phyloP scores from a whole-genome alignment of 1,140 invertebrate genomes.

The Xylocopa sonorina region DNA sequence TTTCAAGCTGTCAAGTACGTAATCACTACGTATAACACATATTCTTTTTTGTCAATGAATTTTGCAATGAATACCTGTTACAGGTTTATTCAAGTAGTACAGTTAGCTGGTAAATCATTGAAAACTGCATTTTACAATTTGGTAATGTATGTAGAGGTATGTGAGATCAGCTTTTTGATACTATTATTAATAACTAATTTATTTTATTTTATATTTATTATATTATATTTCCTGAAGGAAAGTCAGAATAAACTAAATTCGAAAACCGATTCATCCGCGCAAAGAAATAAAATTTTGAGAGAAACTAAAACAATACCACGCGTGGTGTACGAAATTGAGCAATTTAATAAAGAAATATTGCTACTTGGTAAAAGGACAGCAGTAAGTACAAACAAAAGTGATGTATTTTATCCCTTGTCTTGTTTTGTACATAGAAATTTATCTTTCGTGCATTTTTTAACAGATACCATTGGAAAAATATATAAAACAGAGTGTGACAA shows the following conservation, averaged over 20 bases:
- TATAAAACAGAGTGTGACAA: slow-evolving; percentile 82
- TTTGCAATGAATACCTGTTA: slow-evolving; percentile 33
- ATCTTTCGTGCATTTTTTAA: neutral
- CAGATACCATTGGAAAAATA: slow-evolving; percentile 81
- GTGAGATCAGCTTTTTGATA: neutral
- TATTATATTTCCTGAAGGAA: slow-evolving; percentile 50
- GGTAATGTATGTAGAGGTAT: slow-evolving; percentile 82
- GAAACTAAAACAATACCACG: slow-evolving; percentile 84
- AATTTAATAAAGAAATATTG: slow-evolving; percentile 84
- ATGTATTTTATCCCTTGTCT: slow-evolving; percentile 9
- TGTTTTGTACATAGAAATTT: neutral
- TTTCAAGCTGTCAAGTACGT: slow-evolving; percentile 80
- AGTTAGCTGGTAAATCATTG: slow-evolving; percentile 83
- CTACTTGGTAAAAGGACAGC: slow-evolving; percentile 83
- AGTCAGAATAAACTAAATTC: slow-evolving; percentile 74
- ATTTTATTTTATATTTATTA: neutral
- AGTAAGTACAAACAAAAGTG: slow-evolving; percentile 64
- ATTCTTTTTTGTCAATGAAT: slow-evolving; percentile 11
- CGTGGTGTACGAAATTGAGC: slow-evolving; percentile 84
- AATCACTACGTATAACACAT: neutral
- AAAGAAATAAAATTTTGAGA: slow-evolving; percentile 83
- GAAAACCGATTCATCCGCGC: slow-evolving; percentile 74
- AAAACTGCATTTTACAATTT: slow-evolving; percentile 83
- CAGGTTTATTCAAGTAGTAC: slow-evolving; percentile 84
- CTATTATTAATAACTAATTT: neutral